These are phyloP conservation scores for Oncorhynchus mykiss DNA, from an alignment of 2,113 vertebrate species.

Conservation along the genomic window DNA sequence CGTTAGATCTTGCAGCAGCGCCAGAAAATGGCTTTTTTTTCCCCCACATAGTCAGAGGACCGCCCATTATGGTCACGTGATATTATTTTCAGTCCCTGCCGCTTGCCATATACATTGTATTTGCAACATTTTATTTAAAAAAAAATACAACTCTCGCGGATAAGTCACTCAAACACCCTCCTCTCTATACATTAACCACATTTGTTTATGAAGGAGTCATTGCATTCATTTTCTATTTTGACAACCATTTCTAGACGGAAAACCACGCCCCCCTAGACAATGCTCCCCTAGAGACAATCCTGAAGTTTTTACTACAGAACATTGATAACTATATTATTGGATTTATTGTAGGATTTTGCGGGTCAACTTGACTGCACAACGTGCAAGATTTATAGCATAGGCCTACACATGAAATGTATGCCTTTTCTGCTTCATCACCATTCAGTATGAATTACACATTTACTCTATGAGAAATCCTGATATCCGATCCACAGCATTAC, in stretches of 20 bases:
- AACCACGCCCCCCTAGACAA: slow-evolving; percentile 1
- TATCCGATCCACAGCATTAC: too few species aligned
- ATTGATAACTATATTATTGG: not conserved
- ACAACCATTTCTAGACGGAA: not conserved
- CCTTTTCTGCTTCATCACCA: too few species aligned
- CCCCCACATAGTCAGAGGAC: slow-evolving; percentile 72
- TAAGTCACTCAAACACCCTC: not conserved
- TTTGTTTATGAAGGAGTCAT: not conserved
- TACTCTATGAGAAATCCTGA: too few species aligned
- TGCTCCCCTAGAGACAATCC: not conserved
- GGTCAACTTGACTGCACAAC: too few species aligned
- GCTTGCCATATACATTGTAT: too few species aligned
- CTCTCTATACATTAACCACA: too few species aligned
- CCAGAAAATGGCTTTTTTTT: slow-evolving; percentile 78
- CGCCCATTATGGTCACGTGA: slow-evolving; percentile 78
- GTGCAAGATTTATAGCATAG: too few species aligned
- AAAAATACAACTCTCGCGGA: not conserved
- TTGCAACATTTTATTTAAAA: not conserved
- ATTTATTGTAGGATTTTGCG: not conserved
- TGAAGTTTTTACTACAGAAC: not conserved
- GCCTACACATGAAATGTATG: too few species aligned
- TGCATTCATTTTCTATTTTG: not conserved
- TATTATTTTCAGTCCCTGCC: slow-evolving; percentile 71
- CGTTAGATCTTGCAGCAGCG: slow-evolving; percentile 69
- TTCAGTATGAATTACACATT: too few species aligned